These are phyloP conservation scores for Psophia crepitans DNA, from an alignment of 2,113 vertebrate species.

Conservation along the genomic window DNA sequence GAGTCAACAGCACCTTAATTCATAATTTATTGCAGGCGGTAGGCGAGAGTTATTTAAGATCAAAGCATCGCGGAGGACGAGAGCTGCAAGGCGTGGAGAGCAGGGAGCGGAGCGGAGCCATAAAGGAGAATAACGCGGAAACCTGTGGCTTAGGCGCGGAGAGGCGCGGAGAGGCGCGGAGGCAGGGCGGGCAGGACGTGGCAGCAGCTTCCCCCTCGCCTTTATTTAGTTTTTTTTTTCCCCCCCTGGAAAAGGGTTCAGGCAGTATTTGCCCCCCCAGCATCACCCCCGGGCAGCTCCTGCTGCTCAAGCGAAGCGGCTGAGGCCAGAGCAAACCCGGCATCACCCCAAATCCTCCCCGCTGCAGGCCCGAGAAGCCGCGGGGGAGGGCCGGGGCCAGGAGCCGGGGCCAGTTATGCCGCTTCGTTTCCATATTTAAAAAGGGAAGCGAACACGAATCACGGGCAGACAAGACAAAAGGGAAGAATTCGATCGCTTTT, in stretches of 20 bases:
- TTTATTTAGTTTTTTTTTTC: background rate
- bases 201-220: accelerated
- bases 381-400: background rate
- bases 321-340: background rate
- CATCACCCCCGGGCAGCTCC: background rate
- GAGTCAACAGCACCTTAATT: slow-evolving; percentile 33
- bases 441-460: background rate
- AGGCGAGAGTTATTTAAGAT: background rate
- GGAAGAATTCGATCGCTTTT: background rate
- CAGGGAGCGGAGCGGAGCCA: background rate
- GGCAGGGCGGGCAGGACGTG: background rate
- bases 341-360: background rate
- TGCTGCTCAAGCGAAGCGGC: background rate
- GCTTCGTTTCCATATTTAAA: background rate
- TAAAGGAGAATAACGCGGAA: background rate
- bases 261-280: background rate
- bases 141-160: background rate
- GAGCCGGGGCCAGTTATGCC: background rate
- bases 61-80: background rate
- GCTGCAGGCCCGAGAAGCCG: background rate
- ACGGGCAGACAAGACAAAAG: background rate
- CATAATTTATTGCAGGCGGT: slow-evolving; percentile 22
- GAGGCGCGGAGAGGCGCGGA: background rate
- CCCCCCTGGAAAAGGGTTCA: background rate
- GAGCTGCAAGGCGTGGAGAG: background rate